Percentiles rank a stretch among this genome's conserved stretches.
phyloP scores from a whole-genome alignment of 2,113 vertebrate species.

The Melanostigma gelatinosum region DNA sequence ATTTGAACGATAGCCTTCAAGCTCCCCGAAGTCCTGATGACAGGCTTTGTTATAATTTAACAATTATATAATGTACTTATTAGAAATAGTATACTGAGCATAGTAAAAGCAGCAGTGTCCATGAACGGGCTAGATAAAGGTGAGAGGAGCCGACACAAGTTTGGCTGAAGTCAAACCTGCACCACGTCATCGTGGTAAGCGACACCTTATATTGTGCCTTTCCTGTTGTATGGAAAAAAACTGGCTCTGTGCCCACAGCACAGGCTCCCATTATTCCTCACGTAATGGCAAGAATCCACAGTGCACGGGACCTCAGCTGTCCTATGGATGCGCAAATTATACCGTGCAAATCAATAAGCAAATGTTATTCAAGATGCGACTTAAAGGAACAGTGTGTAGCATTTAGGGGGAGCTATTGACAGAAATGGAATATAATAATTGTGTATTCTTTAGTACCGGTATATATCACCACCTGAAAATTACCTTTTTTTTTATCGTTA shows the following conservation, averaged over 20 bases:
- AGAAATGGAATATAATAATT: background rate
- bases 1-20: background rate
- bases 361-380: background rate
- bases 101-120: background rate
- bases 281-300: background rate
- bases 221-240: conserved; percentile 6
- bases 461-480: background rate
- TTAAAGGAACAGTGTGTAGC: background rate
- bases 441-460: background rate
- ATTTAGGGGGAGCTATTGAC: background rate
- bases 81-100: background rate
- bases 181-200: background rate
- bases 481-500: too few species aligned
- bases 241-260: conserved; percentile 5
- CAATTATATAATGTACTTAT: too few species aligned
- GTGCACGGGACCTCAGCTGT: background rate
- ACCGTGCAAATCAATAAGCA: background rate
- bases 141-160: conserved; percentile 4
- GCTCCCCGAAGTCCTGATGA: background rate
- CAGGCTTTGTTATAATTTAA: background rate
- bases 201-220: conserved; percentile 1
- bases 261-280: background rate
- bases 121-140: background rate
- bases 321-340: background rate
- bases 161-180: background rate